These are phyloP conservation scores for Sinohyriopsis cumingii DNA, from an alignment of 2,888 invertebrate species.

Conservation along the genomic window DNA sequence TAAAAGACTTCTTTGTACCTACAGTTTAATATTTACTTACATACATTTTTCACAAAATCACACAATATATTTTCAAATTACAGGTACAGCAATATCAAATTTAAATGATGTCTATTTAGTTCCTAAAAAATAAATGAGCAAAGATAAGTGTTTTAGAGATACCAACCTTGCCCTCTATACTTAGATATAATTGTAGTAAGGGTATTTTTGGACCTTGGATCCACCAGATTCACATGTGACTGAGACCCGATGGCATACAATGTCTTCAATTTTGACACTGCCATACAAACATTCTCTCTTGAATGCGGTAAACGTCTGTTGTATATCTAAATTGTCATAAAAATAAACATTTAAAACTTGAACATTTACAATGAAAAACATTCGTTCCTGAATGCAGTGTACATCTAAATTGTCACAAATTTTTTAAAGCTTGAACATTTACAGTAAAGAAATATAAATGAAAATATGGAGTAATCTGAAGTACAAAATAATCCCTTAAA, in stretches of 20 bases:
- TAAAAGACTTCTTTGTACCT: background rate
- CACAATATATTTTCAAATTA: background rate
- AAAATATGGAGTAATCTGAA: too few species aligned
- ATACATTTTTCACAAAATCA: background rate
- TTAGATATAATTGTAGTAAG: conserved; percentile 80
- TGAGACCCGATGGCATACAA: conserved; percentile 95
- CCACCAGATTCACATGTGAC: conserved; percentile 91
- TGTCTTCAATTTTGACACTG: conserved; percentile 85
- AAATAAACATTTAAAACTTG: conserved; percentile 1
- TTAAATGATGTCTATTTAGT: background rate
- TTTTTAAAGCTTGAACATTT: background rate
- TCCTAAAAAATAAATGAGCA: background rate
- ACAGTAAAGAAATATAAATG: background rate
- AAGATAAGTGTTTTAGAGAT: background rate
- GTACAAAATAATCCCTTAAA: too few species aligned
- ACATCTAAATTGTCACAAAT: background rate
- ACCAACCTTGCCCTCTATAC: conserved; percentile 88
- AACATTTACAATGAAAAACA: background rate
- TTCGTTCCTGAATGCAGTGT: background rate
- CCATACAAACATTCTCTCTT: conserved; percentile 94
- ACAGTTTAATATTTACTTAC: background rate
- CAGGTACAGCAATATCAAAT: background rate
- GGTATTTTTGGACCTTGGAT: conserved; percentile 78
- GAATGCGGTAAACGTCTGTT: conserved; percentile 90
- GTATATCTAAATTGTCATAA: conserved; percentile 76